Base-by-base conservation (phyloP, 2,113 vertebrate genomes). In the Lamprologus speciosus region DNA sequence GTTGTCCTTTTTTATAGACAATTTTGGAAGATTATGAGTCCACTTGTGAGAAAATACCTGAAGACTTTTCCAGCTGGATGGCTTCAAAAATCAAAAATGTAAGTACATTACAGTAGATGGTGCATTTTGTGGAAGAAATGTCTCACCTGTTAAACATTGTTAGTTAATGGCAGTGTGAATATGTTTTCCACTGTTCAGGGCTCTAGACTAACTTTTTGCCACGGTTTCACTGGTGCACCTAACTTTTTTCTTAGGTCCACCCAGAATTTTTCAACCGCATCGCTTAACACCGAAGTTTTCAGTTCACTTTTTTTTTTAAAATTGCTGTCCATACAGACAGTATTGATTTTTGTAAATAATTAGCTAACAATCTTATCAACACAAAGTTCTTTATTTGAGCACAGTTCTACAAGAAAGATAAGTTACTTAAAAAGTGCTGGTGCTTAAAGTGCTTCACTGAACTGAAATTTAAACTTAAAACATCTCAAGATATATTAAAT, bases 31-130 rank as follows among this genome's bases (percentile, higher is more conserved):
- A 93, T 80, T 97, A 96, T 45, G 97, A 97, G 70, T 95, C 94
- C 1, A 92, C 96, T n/a, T 91, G 95, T 92, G 91, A 96, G 90
- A 94, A 88, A 87, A 97, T 97, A 81, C 97, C 96, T 63, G 60
- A 28, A 4, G 78, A 96, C 4, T 97, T 97, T 89, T 83, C 92
- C 80, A 96, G 91, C 87, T 84, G 98, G 86, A 95, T 98, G 93
- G 47, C 95, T 53, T 95, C 97, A 60, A 96, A 97, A 93, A 95
- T 96, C 75, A 94, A 95, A 87, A 95, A 97, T 95, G 97, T 97
- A 93, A 87, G 96, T 91, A 85, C 9, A 87, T 6, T 65, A 28
- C 86, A 75, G 3, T 50, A 51, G 47, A 40, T 47, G 4, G 2
- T 13, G 11, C 21, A 10, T 78, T 55, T 21, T 47, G 68, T 33